phyloP scores from a whole-genome alignment of 92 coral and sea anemone species.

The Muricea muricata region DNA sequence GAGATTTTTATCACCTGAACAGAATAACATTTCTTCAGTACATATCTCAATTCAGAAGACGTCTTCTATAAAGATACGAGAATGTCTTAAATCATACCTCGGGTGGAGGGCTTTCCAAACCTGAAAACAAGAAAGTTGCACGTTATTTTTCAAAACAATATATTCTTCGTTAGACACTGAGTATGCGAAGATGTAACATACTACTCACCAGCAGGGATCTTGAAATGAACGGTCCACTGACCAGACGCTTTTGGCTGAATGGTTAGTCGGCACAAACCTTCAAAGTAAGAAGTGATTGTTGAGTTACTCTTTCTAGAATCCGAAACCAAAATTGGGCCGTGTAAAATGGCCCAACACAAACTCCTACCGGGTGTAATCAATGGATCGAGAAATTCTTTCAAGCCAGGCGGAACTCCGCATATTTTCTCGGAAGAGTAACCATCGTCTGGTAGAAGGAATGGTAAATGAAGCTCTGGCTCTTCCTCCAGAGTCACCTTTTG shows the following conservation, averaged over 20 bases:
- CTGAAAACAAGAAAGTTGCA: not conserved
- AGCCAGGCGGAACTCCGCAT: conserved; percentile 95
- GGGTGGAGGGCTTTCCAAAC: conserved; percentile 28
- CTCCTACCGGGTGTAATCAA: conserved; percentile 75
- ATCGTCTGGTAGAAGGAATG: conserved; percentile 93
- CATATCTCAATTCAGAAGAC: too few species aligned
- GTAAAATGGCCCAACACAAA: not conserved
- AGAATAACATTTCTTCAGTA: too few species aligned
- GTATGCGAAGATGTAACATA: not conserved
- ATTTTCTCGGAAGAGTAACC: conserved; percentile 95
- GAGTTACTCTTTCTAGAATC: too few species aligned
- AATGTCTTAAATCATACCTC: not conserved
- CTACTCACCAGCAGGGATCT: not conserved
- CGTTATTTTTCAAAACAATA: not conserved
- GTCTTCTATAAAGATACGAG: not conserved
- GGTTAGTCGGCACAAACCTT: conserved; percentile 84
- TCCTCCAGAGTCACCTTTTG: conserved; percentile 91
- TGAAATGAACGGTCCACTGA: conserved; percentile 86
- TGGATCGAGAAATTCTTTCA: conserved; percentile 90
- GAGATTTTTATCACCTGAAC: conserved; percentile 71
- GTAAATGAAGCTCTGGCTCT: conserved; percentile 91
- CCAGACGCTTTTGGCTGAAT: conserved; percentile 88
- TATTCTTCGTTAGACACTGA: not conserved
- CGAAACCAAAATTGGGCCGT: too few species aligned
- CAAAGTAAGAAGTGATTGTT: not conserved